Conservation (phyloP, 2,888 invertebrate genomes). For the Cyclophora punctaria region DNA sequence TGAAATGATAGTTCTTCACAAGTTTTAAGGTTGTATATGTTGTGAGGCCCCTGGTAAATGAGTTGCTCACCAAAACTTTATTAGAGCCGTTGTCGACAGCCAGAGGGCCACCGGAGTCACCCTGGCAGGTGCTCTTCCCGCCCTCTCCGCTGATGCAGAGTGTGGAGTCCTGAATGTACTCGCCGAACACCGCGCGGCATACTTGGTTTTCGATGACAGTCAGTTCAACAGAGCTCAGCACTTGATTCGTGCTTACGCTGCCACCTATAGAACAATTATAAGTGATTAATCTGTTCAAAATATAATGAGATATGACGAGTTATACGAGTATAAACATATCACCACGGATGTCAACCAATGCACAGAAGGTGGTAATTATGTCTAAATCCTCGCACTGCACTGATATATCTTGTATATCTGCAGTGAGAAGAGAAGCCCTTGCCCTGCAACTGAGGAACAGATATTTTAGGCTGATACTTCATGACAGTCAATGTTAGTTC, state of each 20-base stretch:
- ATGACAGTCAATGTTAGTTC: not conserved
- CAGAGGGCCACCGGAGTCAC: conserved; percentile 38
- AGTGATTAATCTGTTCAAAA: no score
- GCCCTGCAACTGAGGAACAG: no score
- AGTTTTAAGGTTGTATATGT: no score
- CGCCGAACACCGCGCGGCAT: conserved; percentile 28
- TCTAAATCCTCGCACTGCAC: no score
- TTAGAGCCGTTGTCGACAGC: conserved; percentile 3
- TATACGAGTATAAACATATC: no score
- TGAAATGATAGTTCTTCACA: no score
- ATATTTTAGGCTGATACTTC: no score
- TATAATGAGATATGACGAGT: no score
- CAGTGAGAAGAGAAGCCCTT: no score
- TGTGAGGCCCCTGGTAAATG: not conserved
- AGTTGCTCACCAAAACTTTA: conserved; percentile 18
- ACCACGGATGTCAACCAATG: no score
- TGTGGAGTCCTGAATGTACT: conserved; percentile 25
- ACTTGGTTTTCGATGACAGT: conserved; percentile 33
- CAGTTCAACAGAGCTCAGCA: conserved; percentile 35
- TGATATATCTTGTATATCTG: no score
- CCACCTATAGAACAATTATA: conserved; percentile 20
- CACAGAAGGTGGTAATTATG: no score
- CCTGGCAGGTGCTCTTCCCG: conserved; percentile 36
- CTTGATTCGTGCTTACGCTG: conserved; percentile 26
- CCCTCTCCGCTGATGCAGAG: conserved; percentile 44